phyloP scores from a whole-genome alignment of 2,888 invertebrate genomes.

The Bugula neritina region DNA sequence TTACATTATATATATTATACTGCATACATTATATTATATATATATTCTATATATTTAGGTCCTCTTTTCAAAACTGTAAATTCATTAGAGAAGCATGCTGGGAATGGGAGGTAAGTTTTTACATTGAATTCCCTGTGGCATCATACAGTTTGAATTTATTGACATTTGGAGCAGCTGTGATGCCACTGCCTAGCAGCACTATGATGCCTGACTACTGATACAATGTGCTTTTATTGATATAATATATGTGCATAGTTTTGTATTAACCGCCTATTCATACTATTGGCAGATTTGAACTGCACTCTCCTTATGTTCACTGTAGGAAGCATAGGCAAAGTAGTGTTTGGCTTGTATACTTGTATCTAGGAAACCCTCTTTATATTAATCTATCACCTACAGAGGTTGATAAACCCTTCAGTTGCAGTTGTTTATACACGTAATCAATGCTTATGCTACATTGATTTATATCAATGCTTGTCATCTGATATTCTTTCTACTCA shows the following conservation, averaged over 20 bases:
- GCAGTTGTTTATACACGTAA: not conserved
- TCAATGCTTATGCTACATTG: slow-evolving; percentile 13
- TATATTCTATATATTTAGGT: too few relatives aligned
- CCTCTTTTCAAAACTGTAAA: too few relatives aligned
- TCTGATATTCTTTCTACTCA: slow-evolving; percentile 13
- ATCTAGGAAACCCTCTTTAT: slow-evolving; percentile 1
- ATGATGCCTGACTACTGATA: not conserved
- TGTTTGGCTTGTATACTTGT: slow-evolving; percentile 14
- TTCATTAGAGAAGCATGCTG: too few relatives aligned
- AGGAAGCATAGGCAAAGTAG: slow-evolving; percentile 24
- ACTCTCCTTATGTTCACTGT: not conserved
- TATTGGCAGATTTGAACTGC: slow-evolving; percentile 26
- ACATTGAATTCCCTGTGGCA: too few relatives aligned
- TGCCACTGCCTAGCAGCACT: slow-evolving; percentile 25
- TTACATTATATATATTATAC: too few relatives aligned
- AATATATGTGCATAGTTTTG: not conserved
- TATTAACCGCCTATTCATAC: slow-evolving; percentile 14
- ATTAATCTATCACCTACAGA: not conserved
- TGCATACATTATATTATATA: too few relatives aligned
- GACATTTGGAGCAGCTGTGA: not conserved
- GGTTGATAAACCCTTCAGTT: not conserved
- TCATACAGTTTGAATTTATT: slow-evolving; percentile 25
- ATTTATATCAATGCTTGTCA: slow-evolving; percentile 18
- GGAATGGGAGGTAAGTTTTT: too few relatives aligned
- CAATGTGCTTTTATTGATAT: not conserved